Conservation (phyloP, 2,113 vertebrate species). For the Buteo buteo region DNA sequence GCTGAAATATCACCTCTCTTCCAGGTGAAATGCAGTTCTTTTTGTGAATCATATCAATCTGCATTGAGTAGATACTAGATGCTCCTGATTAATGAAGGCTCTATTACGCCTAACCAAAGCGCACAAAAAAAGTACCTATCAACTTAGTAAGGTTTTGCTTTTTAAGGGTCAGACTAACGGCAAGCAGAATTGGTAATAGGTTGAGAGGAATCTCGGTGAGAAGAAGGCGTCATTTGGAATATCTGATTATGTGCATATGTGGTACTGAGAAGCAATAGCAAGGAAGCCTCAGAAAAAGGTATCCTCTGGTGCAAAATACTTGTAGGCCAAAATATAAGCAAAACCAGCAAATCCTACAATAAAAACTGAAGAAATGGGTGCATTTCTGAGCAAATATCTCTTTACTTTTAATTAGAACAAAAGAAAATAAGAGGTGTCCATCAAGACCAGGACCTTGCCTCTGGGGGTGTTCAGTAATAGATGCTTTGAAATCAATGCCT, state of each 20-base stretch:
- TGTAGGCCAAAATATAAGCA: neutral
- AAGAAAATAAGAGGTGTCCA: neutral
- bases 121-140: accelerated
- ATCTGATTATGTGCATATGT: neutral
- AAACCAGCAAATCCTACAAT: neutral
- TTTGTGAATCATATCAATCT: neutral
- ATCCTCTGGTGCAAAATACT: neutral
- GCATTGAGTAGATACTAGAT: neutral
- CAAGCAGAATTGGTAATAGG: neutral
- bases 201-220: neutral
- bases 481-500: neutral
- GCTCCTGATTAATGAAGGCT: neutral
- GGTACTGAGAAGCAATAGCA: neutral
- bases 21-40: neutral
- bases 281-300: neutral
- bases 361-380: neutral
- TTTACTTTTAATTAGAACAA: neutral
- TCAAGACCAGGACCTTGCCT: neutral
- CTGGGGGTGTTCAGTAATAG: neutral
- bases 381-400: neutral
- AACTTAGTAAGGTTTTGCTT: neutral
- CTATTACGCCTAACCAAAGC: neutral
- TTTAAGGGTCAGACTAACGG: neutral
- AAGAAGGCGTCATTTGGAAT: neutral
- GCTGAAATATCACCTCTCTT: neutral